Evolutionary conservation across 2,113 vertebrate genomes (phyloP), one percentile per base, ranked within the genome.

Genomic region (Lophura nycthemera): DNA sequence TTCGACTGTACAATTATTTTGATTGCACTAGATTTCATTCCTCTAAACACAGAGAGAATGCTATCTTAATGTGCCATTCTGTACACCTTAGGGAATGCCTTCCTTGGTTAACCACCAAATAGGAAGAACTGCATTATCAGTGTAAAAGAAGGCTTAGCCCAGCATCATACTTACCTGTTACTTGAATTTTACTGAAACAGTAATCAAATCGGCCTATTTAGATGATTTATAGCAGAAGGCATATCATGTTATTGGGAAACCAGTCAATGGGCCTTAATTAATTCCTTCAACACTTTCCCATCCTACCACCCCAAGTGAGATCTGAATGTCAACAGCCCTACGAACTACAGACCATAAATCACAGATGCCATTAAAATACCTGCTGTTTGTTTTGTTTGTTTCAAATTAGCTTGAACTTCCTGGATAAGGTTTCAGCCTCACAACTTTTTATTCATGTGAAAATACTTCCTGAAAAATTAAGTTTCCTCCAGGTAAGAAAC

Each of bases 81-180:
- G 34, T 66, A 45, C 27, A 76, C 7, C 27, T 30, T 9, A 65
- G 59, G 11, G 34, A 72, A 60, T 69, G 69, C 0, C 4, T 50
- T 13, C 71, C 69, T 64, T 19, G 54, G 16, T 50, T 57, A 60
- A 45, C 36, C 42, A 29, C 7, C 1, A 0, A 30, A 24, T 3
- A 4, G 5, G 22, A 6, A 59, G 54, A 21, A 6, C 42, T 57
- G 36, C 4, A 34, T 4, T 17, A 47, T 63, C 1, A 0, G 10
- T 12, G 38, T 13, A 20, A 54, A 56, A 73, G 19, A 71, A 20
- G 24, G 25, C 13, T 34, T 34, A 22, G 38, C 29, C 67, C 83
- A 38, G 34, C 11, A 8, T 10, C 11, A 8, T 10, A 24, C 32
- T 74, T 38, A 45, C 70, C 60, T 22, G 64, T 29, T 43, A 70